A percentile compares a stretch with the other conserved stretches of the same genome.
phyloP scores from a whole-genome alignment of 2,797 vertebrate genomes.

The Chaunax sp. region DNA sequence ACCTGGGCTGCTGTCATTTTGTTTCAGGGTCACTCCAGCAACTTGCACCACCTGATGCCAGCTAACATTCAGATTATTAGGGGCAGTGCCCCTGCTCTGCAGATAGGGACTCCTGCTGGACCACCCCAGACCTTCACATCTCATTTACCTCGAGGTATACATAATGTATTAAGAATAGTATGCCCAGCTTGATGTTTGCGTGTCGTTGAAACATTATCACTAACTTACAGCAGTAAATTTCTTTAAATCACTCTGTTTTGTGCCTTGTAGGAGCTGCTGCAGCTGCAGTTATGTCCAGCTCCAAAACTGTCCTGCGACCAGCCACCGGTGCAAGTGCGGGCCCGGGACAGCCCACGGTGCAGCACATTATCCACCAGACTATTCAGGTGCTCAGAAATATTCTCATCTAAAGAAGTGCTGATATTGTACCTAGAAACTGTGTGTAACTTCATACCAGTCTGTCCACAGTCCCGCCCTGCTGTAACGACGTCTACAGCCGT shows the following conservation, averaged over 20 bases:
- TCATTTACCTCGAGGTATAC: slow-evolving; percentile 94
- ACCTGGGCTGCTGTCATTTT: slow-evolving; percentile 21
- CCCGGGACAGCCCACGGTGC: slow-evolving; percentile 89
- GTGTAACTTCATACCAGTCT: not conserved
- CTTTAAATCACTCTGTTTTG: not conserved
- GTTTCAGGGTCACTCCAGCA: slow-evolving; percentile 93
- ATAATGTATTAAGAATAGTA: not conserved
- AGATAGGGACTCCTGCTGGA: slow-evolving; percentile 87
- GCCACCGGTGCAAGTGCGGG: slow-evolving; percentile 89
- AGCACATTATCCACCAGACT: slow-evolving; percentile 96
- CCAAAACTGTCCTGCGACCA: slow-evolving; percentile 95
- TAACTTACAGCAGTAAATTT: not conserved
- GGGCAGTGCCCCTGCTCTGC: slow-evolving; percentile 89
- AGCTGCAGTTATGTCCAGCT: slow-evolving; percentile 97
- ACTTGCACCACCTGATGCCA: slow-evolving; percentile 95
- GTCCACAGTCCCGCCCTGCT: slow-evolving; percentile 90
- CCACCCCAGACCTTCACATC: slow-evolving; percentile 86
- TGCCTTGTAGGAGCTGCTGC: slow-evolving; percentile 90
- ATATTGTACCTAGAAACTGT: not conserved
- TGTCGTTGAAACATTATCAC: not conserved
- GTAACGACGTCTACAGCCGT: slow-evolving; percentile 94
- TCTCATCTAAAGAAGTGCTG: not conserved
- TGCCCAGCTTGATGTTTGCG: not conserved
- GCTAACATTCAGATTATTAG: slow-evolving; percentile 96
- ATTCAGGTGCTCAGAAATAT: slow-evolving; percentile 85